Conservation (phyloP, 1,140 invertebrate species). For the Eubasilissa regina region DNA sequence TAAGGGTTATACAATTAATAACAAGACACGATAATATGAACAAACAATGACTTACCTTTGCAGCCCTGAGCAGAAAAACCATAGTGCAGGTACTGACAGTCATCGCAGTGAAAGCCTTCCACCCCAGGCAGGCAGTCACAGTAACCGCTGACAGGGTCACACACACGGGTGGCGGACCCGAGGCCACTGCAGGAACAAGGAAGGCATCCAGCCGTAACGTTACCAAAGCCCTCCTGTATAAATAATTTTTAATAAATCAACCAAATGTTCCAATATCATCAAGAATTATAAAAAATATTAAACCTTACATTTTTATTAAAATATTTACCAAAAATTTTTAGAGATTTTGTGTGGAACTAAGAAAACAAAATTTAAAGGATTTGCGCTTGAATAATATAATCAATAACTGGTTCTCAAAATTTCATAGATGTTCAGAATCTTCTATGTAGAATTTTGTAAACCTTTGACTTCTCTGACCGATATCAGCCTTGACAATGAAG, state of each 20-base stretch:
- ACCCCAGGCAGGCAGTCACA: constrained; percentile 84
- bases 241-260: background rate
- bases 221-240: constrained; percentile 73
- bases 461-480: no score
- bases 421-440: no score
- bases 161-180: constrained; percentile 79
- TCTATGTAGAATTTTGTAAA: no score
- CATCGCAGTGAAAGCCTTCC: constrained; percentile 84
- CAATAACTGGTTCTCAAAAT: no score
- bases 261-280: no score
- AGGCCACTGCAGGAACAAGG: constrained; percentile 83
- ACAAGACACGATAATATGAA: background rate
- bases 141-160: constrained; percentile 82
- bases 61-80: constrained; percentile 84
- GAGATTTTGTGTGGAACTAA: no score
- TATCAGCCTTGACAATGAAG: no score
- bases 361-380: no score
- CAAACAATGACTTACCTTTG: constrained; percentile 74
- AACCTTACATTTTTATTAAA: no score
- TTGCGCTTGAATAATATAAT: no score
- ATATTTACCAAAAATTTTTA: no score
- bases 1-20: background rate
- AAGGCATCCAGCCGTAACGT: constrained; percentile 80
- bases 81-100: constrained; percentile 83
- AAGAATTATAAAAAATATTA: no score